phyloP scores from a whole-genome alignment of 2,888 invertebrate genomes.

The Phortica magna region DNA sequence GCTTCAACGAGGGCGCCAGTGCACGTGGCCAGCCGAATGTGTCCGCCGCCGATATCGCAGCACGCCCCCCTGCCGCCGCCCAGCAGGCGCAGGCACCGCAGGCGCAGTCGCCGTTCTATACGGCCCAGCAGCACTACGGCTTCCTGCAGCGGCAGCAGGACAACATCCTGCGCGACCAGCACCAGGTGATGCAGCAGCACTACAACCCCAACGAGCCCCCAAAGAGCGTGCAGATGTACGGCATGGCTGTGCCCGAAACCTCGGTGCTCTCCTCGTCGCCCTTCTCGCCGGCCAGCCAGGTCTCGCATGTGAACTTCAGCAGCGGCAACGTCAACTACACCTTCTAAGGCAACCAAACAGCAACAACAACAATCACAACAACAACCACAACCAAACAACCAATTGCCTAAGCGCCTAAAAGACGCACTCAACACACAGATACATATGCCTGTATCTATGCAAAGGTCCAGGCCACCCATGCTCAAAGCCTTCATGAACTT shows the following conservation, averaged over 20 bases:
- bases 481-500: too few relatives aligned
- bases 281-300: slow-evolving; percentile 78
- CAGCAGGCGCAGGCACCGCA: slow-evolving; percentile 41
- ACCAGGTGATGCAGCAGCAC: slow-evolving; percentile 61
- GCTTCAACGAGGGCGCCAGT: not conserved
- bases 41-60: not conserved
- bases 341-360: slow-evolving; percentile 56
- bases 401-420: too few relatives aligned
- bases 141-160: slow-evolving; percentile 72
- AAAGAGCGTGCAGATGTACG: slow-evolving; percentile 51
- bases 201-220: slow-evolving; percentile 55
- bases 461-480: too few relatives aligned
- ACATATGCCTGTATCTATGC: too few relatives aligned
- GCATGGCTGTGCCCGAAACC: slow-evolving; percentile 61
- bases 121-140: slow-evolving; percentile 72
- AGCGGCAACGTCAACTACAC: slow-evolving; percentile 76
- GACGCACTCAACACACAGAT: too few relatives aligned
- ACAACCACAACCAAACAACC: too few relatives aligned
- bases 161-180: slow-evolving; percentile 61
- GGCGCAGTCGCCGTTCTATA: slow-evolving; percentile 66
- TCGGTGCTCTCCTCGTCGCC: slow-evolving; percentile 64
- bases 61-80: slow-evolving; percentile 40
- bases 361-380: too few relatives aligned
- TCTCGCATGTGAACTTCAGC: slow-evolving; percentile 79
- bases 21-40: not conserved